These are phyloP conservation scores for Gopherus evgoodei DNA, from an alignment of 2,113 vertebrate genomes.

Conservation along the genomic window DNA sequence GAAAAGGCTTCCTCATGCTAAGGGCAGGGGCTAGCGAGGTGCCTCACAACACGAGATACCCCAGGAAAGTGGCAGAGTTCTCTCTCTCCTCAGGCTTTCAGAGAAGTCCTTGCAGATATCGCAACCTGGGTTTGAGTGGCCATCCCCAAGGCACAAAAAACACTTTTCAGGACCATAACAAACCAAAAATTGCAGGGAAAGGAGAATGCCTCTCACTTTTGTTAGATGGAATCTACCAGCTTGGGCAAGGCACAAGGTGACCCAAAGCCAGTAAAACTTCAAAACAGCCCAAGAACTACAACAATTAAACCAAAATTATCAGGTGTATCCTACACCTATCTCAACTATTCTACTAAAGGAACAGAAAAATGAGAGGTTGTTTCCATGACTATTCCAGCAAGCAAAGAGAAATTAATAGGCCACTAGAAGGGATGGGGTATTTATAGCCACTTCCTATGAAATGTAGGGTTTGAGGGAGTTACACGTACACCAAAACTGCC, in stretches of 20 bases:
- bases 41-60: neutral
- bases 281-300: neutral
- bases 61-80: neutral
- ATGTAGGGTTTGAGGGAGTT: neutral
- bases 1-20: neutral
- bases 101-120: neutral
- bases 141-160: neutral
- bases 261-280: neutral
- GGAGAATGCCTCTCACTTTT: neutral
- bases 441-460: conserved; percentile 38
- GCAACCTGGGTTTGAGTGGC: neutral
- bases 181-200: neutral
- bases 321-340: neutral
- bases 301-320: neutral
- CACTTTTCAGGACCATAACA: neutral
- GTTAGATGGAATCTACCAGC: neutral
- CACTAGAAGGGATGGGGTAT: conserved; percentile 9
- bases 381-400: neutral
- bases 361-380: neutral
- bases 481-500: neutral
- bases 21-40: neutral
- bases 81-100: neutral
- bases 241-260: neutral
- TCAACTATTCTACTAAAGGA: neutral
- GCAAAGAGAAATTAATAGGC: neutral